phyloP scores from a whole-genome alignment of 2,797 vertebrate species.

The Tokudaia tokunoshimensis region DNA sequence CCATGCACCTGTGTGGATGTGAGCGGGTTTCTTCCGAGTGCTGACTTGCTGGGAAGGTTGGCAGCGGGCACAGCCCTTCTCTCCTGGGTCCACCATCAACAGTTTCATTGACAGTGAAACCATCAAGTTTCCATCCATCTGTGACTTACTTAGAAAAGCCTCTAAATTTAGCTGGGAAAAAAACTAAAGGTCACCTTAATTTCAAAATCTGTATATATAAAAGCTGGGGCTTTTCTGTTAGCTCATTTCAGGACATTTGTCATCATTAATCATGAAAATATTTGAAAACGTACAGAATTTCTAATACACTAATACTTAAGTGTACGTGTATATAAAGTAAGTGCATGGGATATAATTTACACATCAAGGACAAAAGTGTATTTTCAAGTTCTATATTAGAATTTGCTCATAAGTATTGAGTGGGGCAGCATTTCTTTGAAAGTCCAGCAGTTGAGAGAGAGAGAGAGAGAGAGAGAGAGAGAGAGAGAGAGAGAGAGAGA shows the following conservation, averaged over 20 bases:
- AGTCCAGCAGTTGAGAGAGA: background rate
- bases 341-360: background rate
- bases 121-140: background rate
- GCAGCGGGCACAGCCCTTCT: background rate
- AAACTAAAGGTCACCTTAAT: background rate
- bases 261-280: background rate
- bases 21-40: background rate
- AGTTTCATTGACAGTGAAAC: background rate
- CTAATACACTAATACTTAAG: background rate
- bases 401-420: background rate
- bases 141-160: background rate
- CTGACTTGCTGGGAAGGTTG: background rate
- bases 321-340: conserved; percentile 1
- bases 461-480: too few relatives aligned
- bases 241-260: background rate
- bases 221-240: background rate
- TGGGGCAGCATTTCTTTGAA: background rate
- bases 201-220: background rate
- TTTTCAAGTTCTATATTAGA: conserved; percentile 42
- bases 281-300: conserved; percentile 9
- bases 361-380: conserved; percentile 15
- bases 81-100: background rate
- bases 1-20: background rate
- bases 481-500: background rate
- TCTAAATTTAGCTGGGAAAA: background rate